Percentiles rank a stretch among this genome's conserved stretches.
Evolutionary conservation across 2,888 invertebrate genomes (phyloP).

Genomic region (Corbicula japonica): DNA sequence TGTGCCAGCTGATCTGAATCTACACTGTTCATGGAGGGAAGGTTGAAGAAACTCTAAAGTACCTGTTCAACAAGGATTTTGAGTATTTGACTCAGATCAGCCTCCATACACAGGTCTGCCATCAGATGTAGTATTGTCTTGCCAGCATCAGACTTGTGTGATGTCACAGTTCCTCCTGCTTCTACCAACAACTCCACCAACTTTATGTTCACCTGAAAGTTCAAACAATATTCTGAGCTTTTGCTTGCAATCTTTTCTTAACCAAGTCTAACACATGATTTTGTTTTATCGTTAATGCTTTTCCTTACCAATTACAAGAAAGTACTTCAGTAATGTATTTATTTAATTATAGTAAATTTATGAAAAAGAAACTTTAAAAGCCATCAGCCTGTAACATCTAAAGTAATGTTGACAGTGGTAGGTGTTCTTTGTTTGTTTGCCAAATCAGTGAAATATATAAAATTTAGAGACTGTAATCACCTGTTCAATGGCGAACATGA

Average conservation of each 20-base stretch:
- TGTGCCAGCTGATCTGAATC: no score
- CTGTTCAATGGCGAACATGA: constrained; percentile 85
- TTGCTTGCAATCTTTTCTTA: no score
- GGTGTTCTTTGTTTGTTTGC: no score
- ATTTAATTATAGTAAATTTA: no score
- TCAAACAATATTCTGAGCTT: neutral
- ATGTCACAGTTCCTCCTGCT: constrained; percentile 83
- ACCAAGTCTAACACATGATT: no score
- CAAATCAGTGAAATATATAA: no score
- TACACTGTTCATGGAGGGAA: no score
- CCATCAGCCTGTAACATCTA: neutral
- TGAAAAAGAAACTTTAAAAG: no score
- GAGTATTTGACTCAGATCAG: constrained; percentile 78
- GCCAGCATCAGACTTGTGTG: constrained; percentile 82
- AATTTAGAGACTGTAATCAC: constrained; percentile 72
- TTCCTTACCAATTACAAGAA: neutral
- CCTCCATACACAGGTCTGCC: constrained; percentile 83
- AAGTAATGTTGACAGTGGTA: neutral
- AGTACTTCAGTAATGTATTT: neutral
- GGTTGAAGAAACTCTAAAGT: neutral
- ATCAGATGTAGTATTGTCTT: constrained; percentile 86
- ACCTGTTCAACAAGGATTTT: constrained; percentile 80
- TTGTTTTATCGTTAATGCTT: neutral
- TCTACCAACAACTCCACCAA: constrained; percentile 85
- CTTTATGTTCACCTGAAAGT: constrained; percentile 80